Base-by-base conservation (phyloP, 2,113 vertebrate species). In the Rhea pennata region DNA sequence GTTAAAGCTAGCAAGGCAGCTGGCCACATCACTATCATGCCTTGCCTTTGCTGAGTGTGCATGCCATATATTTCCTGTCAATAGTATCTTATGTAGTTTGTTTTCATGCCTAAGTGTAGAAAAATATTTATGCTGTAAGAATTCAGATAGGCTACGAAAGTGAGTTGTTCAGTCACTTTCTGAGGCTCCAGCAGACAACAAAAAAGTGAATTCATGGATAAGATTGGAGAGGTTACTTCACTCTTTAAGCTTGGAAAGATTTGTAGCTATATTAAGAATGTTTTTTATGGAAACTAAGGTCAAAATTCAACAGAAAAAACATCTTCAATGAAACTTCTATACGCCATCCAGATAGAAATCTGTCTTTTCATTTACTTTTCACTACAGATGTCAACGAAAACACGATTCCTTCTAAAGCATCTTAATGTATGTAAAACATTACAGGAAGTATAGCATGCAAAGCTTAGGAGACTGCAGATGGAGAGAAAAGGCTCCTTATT, bases 401-500 rank as follows among this genome's bases (percentile, higher is more conserved):
- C 93, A 79, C 78, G 71, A 77, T 88, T 95, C 95, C 79, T 95
- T 77, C 78, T 91, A 27, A 95, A 83, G 93, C 91, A 74, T 86
- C 94, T 61, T 93, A 86, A 94, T 96, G 93, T 95, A 92, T 97
- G 94, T 93, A 97, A 97, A 96, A 82, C 95, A 88, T 94, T 5
- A 27, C 82, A 10, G 90, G 89, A 86, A 95, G 87, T 89, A 4
- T 61, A 80, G 90, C 67, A 27, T 4, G 78, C 71, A 29, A 58
- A 94, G 91, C 90, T 58, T 87, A 36, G 85, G 91, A 97, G 95
- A 93, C 97, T 97, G 97, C 95, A 97, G 94, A 96, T 97, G 96
- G 96, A 96, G 90, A 96, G 88, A 97, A 96, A 95, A 95, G 93
- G 91, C 97, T 96, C 91, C 97, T 97, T 93, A 97, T 97, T 97